A percentile compares a stretch with the other conserved stretches of the same genome.
Conservation (phyloP, 2,797 vertebrate genomes). For the Diplodus puntazzo region DNA sequence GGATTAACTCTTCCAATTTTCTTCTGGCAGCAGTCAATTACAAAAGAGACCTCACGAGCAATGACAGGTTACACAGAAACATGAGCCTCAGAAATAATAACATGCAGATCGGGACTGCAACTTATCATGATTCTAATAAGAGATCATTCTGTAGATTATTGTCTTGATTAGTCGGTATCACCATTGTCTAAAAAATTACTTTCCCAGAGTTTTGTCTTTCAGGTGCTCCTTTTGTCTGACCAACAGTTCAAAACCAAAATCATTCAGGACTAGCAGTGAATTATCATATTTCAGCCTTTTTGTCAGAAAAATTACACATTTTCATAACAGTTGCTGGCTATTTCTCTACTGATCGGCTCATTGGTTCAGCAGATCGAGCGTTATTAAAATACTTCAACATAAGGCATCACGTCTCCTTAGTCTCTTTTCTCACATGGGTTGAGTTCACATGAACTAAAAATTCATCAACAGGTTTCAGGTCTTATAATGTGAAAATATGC, state of each 20-base stretch:
- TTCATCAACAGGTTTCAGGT: background rate
- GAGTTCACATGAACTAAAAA: too few relatives aligned
- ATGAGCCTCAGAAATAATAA: conserved; percentile 17
- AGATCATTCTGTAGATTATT: conserved; percentile 1
- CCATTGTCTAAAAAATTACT: background rate
- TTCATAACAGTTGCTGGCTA: background rate
- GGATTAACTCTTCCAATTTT: conserved; percentile 34
- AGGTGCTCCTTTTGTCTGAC: background rate
- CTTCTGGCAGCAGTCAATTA: conserved; percentile 20
- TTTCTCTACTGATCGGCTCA: background rate
- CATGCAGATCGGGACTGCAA: background rate
- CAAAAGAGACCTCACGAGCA: conserved; percentile 15
- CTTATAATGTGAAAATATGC: background rate
- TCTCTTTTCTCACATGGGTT: too few relatives aligned
- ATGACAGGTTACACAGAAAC: conserved; percentile 15
- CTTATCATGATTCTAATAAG: conserved; percentile 6
- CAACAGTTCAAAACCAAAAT: background rate
- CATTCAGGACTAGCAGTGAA: background rate
- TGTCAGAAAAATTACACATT: background rate
- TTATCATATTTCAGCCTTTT: background rate
- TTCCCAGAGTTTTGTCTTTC: too few relatives aligned
- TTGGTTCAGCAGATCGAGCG: background rate
- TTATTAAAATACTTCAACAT: too few relatives aligned
- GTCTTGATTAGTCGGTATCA: background rate
- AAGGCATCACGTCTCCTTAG: too few relatives aligned